A percentile compares a stretch with the other conserved stretches of the same genome.
phyloP scores from a whole-genome alignment of 2,113 vertebrate species.

The Tiliqua scincoides region DNA sequence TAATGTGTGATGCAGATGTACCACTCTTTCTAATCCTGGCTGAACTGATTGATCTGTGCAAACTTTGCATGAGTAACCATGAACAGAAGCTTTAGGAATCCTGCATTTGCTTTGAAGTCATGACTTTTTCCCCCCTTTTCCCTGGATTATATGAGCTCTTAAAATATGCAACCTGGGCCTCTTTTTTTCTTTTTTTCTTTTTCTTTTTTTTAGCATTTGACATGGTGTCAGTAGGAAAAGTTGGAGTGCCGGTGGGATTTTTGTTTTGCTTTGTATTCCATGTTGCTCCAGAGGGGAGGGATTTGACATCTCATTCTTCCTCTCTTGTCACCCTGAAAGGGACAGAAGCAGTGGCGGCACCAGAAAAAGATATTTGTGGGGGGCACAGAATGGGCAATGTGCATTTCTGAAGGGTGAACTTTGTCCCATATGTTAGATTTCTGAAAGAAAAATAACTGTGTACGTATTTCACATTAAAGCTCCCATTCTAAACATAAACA shows the following conservation, averaged over 20 bases:
- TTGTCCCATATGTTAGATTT: too few relatives aligned
- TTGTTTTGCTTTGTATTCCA: slow-evolving; percentile 14
- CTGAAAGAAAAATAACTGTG: too few relatives aligned
- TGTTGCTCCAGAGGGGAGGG: not conserved
- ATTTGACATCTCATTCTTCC: slow-evolving; percentile 47
- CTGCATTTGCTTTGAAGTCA: slow-evolving; percentile 42
- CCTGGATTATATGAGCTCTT: not conserved
- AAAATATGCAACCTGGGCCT: slow-evolving; percentile 40
- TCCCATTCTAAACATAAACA: too few relatives aligned
- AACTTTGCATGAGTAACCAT: slow-evolving; percentile 4
- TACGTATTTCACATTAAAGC: too few relatives aligned
- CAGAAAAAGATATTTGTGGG: not conserved
- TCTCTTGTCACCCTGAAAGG: slow-evolving; percentile 10
- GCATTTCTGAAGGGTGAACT: too few relatives aligned
- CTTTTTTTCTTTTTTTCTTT: slow-evolving; percentile 11
- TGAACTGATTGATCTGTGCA: slow-evolving; percentile 43
- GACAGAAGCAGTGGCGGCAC: slow-evolving; percentile 27
- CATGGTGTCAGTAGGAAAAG: slow-evolving; percentile 5
- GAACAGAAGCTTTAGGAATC: slow-evolving; percentile 39
- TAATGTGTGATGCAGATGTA: slow-evolving; percentile 1
- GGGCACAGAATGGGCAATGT: too few relatives aligned
- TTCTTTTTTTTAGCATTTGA: slow-evolving; percentile 14
- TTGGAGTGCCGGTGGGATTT: slow-evolving; percentile 6
- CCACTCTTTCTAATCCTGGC: slow-evolving; percentile 27
- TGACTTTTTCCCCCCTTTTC: not conserved